These are phyloP conservation scores for Nemoura dubitans DNA, from an alignment of 2,888 invertebrate species.

Conservation along the genomic window DNA sequence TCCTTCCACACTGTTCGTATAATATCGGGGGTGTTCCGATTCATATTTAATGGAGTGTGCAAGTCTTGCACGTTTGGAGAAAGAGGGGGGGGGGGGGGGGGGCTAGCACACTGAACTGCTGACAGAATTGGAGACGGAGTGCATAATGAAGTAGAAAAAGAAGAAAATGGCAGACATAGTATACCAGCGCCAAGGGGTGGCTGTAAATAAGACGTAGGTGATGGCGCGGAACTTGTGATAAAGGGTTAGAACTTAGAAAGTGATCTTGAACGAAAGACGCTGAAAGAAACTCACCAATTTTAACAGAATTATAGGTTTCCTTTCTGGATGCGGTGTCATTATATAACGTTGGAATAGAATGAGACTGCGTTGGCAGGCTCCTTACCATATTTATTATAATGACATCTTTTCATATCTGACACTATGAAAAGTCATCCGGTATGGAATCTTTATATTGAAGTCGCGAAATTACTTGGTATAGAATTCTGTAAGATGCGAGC, in stretches of 20 bases:
- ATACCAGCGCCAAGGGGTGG: constrained; percentile 10
- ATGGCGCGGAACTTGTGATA: constrained; percentile 30
- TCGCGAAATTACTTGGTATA: neutral
- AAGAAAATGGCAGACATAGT: constrained; percentile 37
- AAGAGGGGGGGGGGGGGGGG: constrained; percentile 37
- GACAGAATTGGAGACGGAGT: constrained; percentile 41
- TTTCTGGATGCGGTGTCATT: neutral
- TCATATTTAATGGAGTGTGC: constrained; percentile 43
- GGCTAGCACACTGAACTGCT: constrained; percentile 36
- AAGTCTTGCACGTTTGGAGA: constrained; percentile 27
- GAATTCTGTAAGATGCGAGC: neutral
- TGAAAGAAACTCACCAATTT: neutral
- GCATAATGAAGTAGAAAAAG: constrained; percentile 42
- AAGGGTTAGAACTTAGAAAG: constrained; percentile 23
- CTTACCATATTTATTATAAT: neutral
- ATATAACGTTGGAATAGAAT: neutral
- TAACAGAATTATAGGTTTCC: neutral
- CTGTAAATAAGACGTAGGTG: constrained; percentile 29
- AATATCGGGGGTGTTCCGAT: constrained; percentile 42
- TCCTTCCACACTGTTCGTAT: constrained; percentile 41
- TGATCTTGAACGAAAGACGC: neutral
- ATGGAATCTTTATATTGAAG: neutral
- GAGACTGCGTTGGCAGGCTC: neutral
- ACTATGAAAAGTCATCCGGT: neutral
- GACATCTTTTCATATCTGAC: neutral